Conservation (phyloP, 2,888 invertebrate species). For the Monopis laevigella region DNA sequence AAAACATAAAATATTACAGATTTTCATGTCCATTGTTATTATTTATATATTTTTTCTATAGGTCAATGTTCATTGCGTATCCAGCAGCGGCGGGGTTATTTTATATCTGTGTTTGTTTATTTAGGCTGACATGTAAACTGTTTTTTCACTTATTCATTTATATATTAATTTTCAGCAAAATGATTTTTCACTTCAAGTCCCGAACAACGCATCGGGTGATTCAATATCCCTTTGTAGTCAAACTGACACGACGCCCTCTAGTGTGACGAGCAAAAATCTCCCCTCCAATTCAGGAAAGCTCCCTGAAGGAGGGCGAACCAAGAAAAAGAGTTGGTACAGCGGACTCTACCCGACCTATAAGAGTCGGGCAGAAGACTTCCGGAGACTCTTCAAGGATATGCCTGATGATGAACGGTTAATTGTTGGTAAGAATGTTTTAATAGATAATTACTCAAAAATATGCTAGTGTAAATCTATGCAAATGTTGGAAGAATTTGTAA, state of each 20-base stretch:
- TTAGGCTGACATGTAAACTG: too few relatives aligned
- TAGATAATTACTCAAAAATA: too few relatives aligned
- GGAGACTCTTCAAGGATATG: constrained; percentile 89
- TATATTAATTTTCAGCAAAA: constrained; percentile 8
- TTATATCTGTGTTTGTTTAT: too few relatives aligned
- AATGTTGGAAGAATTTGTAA: too few relatives aligned
- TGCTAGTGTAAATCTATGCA: too few relatives aligned
- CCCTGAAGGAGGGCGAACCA: constrained; percentile 53
- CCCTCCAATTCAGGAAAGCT: background rate
- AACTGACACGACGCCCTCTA: background rate
- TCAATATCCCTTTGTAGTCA: constrained; percentile 3
- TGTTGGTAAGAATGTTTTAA: constrained; percentile 80
- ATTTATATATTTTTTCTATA: too few relatives aligned
- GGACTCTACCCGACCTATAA: constrained; percentile 92
- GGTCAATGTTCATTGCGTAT: too few relatives aligned
- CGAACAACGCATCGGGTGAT: background rate
- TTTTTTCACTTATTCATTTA: too few relatives aligned
- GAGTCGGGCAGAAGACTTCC: constrained; percentile 92
- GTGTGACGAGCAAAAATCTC: background rate
- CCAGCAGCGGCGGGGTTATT: too few relatives aligned
- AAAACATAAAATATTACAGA: too few relatives aligned
- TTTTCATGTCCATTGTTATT: too few relatives aligned
- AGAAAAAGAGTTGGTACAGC: constrained; percentile 89
- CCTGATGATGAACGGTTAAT: constrained; percentile 91
- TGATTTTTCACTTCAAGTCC: constrained; percentile 7